Percentiles rank a stretch among this genome's conserved stretches.
These are phyloP conservation scores for Mylabris sibirica DNA, from an alignment of 2,888 invertebrate species.

Conservation along the genomic window DNA sequence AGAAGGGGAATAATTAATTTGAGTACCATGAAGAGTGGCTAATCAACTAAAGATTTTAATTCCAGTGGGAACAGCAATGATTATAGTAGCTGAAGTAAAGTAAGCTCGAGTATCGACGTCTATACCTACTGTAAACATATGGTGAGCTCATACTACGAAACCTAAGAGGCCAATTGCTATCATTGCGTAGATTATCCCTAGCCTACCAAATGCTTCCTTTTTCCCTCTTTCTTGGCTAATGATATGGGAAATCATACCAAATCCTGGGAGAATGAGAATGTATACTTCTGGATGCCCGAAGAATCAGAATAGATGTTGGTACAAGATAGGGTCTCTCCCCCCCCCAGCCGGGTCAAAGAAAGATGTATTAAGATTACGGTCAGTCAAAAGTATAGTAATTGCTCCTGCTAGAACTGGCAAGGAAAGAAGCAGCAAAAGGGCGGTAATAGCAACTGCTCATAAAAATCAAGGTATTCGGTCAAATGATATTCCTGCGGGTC, in stretches of 20 bases:
- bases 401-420: slow-evolving; percentile 81
- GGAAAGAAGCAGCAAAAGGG: slow-evolving; percentile 71
- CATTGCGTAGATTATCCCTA: slow-evolving; percentile 86
- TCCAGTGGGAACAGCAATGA: slow-evolving; percentile 86
- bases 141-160: slow-evolving; percentile 83
- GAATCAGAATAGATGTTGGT: slow-evolving; percentile 84
- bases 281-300: too few relatives aligned
- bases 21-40: slow-evolving; percentile 72
- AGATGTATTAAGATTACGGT: slow-evolving; percentile 81
- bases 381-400: slow-evolving; percentile 80
- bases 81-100: slow-evolving; percentile 82
- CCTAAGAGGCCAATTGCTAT: slow-evolving; percentile 79
- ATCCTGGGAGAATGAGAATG: too few relatives aligned
- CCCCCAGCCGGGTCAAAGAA: slow-evolving; percentile 65
- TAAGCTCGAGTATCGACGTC: slow-evolving; percentile 78
- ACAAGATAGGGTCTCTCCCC: slow-evolving; percentile 81
- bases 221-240: slow-evolving; percentile 78
- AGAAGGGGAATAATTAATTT: slow-evolving; percentile 67
- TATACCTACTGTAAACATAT: slow-evolving; percentile 86
- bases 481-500: slow-evolving; percentile 65
- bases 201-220: slow-evolving; percentile 74
- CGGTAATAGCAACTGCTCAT: slow-evolving; percentile 75
- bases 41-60: slow-evolving; percentile 85
- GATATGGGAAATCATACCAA: slow-evolving; percentile 67
- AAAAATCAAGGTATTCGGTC: slow-evolving; percentile 76